Evolutionary conservation across 1,140 invertebrate genomes (phyloP).

Genomic region (Drosophila sp.): DNA sequence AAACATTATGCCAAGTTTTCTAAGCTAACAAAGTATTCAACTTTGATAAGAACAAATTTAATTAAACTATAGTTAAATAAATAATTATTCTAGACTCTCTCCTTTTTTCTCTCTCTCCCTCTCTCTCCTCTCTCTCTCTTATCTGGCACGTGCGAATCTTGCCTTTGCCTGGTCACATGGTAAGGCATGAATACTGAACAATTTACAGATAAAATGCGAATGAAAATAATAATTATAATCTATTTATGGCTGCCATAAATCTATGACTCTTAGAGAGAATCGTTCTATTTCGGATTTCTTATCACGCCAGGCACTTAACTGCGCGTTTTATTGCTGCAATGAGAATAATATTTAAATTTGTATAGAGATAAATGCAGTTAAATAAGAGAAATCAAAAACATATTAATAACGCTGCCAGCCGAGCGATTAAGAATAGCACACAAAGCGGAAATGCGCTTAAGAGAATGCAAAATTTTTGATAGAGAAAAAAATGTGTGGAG

Average conservation of each 20-base stretch:
- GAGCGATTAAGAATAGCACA: constrained; percentile 5
- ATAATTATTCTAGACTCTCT: not conserved
- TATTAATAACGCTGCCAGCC: not conserved
- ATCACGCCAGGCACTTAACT: not conserved
- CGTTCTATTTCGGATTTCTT: constrained; percentile 11
- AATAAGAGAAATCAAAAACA: not conserved
- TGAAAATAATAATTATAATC: constrained; percentile 42
- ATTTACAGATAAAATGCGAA: constrained; percentile 19
- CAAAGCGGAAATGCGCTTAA: constrained; percentile 8
- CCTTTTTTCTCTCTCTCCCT: constrained; percentile 15
- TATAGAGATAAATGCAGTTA: not conserved
- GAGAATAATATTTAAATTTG: constrained; percentile 9
- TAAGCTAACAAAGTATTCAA: not conserved
- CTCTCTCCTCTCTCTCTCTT: not conserved
- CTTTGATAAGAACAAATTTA: not conserved
- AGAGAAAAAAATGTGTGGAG: too few species aligned
- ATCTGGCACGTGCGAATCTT: constrained; percentile 33
- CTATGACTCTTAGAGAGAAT: constrained; percentile 8
- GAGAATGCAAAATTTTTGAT: too few species aligned
- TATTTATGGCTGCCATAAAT: constrained; percentile 37
- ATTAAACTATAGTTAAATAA: constrained; percentile 6
- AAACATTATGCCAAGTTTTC: not conserved
- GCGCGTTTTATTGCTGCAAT: constrained; percentile 15
- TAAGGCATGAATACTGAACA: constrained; percentile 6
- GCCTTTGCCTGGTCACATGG: constrained; percentile 15